phyloP scores from a whole-genome alignment of 2,888 invertebrate species.

The Cataglyphis cursor region DNA sequence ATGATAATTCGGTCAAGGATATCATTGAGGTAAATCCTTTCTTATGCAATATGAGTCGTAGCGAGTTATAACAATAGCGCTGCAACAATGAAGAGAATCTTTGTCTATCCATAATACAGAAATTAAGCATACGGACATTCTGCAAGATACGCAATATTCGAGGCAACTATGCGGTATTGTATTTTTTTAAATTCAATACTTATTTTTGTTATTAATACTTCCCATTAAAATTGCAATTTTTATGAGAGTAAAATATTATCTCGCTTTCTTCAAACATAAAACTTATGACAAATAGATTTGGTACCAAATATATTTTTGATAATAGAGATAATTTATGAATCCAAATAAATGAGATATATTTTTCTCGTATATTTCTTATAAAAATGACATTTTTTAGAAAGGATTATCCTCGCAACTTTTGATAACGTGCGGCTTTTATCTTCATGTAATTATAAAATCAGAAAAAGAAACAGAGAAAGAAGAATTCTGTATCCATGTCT shows the following conservation, averaged over 20 bases:
- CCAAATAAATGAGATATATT: not conserved
- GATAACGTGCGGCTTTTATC: not conserved
- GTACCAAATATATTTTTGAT: not conserved
- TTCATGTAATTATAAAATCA: not conserved
- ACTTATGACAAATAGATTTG: not conserved
- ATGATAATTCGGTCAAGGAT: slow-evolving; percentile 66
- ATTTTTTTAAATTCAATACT: not conserved
- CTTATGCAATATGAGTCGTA: not conserved
- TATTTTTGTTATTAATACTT: slow-evolving; percentile 12
- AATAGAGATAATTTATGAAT: not conserved
- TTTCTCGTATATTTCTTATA: not conserved
- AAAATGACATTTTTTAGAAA: not conserved
- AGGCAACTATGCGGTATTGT: not conserved
- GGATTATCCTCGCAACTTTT: not conserved
- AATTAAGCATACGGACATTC: not conserved
- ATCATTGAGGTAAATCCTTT: slow-evolving; percentile 55
- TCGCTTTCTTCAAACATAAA: not conserved
- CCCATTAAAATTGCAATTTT: not conserved
- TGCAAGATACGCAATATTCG: slow-evolving; percentile 1
- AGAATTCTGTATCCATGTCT: not conserved
- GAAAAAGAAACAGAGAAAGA: not conserved
- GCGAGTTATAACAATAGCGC: not conserved
- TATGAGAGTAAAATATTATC: not conserved
- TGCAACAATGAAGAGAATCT: slow-evolving; percentile 1
- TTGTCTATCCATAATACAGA: not conserved